phyloP scores from a whole-genome alignment of 2,888 invertebrate genomes.

The Diplolepis rosae region DNA sequence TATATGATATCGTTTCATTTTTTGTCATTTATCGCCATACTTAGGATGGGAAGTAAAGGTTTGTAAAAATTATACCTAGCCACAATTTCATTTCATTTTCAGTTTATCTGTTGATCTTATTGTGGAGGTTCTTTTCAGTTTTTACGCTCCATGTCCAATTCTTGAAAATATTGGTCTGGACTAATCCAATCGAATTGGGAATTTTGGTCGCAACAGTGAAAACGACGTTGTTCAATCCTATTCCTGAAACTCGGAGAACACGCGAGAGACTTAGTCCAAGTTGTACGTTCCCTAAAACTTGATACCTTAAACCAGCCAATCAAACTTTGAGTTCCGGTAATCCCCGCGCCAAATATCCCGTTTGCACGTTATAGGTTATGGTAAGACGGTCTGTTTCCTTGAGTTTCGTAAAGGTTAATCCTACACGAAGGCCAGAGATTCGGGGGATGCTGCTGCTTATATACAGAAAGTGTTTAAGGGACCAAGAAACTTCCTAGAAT shows the following conservation, averaged over 20 bases:
- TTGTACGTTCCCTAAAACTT: constrained; percentile 62
- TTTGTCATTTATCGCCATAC: background rate
- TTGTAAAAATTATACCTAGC: no score
- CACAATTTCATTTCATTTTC: no score
- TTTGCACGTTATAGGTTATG: constrained; percentile 63
- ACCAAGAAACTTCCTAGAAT: background rate
- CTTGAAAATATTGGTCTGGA: background rate
- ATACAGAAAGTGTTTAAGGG: constrained; percentile 2
- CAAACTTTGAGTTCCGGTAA: constrained; percentile 70
- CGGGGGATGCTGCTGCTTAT: background rate
- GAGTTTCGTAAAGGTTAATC: constrained; percentile 57
- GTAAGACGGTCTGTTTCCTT: constrained; percentile 55
- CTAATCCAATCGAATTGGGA: constrained; percentile 41
- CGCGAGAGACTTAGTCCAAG: constrained; percentile 16
- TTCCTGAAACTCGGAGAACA: constrained; percentile 24
- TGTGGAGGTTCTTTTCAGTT: no score
- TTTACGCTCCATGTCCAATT: background rate
- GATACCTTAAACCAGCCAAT: constrained; percentile 70
- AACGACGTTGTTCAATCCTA: constrained; percentile 44
- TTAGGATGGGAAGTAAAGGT: no score
- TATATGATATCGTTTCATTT: background rate
- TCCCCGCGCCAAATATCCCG: constrained; percentile 67
- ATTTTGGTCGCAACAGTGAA: constrained; percentile 11
- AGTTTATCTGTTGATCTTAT: no score
- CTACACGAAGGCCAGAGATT: constrained; percentile 28